Conservation (phyloP, 2,888 invertebrate genomes). For the Diarsia mendica region DNA sequence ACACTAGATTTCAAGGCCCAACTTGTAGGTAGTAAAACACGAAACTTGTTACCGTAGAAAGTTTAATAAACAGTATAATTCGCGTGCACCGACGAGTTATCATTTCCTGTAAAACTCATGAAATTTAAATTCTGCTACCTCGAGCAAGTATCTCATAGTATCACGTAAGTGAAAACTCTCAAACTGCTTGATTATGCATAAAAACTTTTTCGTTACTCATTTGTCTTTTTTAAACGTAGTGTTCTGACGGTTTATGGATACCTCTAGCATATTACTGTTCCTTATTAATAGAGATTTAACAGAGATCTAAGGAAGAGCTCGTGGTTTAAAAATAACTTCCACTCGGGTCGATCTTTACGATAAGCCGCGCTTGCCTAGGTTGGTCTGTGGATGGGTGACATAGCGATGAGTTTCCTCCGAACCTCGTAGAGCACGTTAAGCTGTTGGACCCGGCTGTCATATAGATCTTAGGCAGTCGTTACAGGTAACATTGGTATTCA, state of each 20-base stretch:
- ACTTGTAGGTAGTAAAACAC: slow-evolving; percentile 28
- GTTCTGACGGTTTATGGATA: background rate
- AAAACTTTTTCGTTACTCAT: slow-evolving; percentile 18
- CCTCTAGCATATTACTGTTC: background rate
- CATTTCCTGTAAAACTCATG: slow-evolving; percentile 53
- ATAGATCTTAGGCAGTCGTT: too few relatives aligned
- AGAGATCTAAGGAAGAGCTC: too few relatives aligned
- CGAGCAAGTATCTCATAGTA: slow-evolving; percentile 27
- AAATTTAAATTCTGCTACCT: slow-evolving; percentile 55
- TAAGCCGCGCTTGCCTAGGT: too few relatives aligned
- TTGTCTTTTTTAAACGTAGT: background rate
- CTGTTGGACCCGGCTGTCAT: too few relatives aligned
- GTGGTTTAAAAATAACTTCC: too few relatives aligned
- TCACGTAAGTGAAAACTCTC: slow-evolving; percentile 41
- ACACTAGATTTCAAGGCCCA: slow-evolving; percentile 10
- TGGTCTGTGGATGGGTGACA: too few relatives aligned
- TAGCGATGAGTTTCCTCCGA: too few relatives aligned
- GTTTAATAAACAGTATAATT: slow-evolving; percentile 52
- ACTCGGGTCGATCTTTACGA: too few relatives aligned
- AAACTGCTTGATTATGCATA: slow-evolving; percentile 21
- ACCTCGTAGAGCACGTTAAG: too few relatives aligned
- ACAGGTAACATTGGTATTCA: too few relatives aligned
- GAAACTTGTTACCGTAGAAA: slow-evolving; percentile 40
- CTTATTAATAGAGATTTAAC: too few relatives aligned
- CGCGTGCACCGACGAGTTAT: slow-evolving; percentile 45